A percentile compares a stretch with the other conserved stretches of the same genome.
Conservation (phyloP, 2,888 invertebrate genomes). For the Autographa gamma region DNA sequence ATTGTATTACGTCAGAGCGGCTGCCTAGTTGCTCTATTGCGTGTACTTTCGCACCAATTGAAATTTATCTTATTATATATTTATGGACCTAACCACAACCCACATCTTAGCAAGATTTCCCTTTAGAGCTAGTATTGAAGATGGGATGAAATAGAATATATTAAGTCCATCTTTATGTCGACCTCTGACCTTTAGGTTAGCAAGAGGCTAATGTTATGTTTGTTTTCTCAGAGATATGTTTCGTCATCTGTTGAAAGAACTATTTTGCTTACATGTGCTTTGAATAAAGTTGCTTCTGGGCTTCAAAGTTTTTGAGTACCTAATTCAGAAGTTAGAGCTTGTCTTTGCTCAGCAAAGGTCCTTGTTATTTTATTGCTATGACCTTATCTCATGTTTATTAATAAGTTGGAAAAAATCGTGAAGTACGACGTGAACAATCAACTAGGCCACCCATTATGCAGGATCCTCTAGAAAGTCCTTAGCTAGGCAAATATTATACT, state of each 20-base stretch:
- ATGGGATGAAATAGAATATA: neutral
- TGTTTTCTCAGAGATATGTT: neutral
- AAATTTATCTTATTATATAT: conserved; percentile 3
- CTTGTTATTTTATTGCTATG: too few relatives aligned
- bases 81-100: neutral
- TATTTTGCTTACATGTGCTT: neutral
- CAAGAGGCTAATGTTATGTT: neutral
- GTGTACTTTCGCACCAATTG: neutral
- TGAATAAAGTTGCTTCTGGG: neutral
- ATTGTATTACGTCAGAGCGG: neutral
- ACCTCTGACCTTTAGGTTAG: neutral
- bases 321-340: too few relatives aligned
- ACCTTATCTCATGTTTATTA: too few relatives aligned
- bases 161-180: neutral
- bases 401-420: too few relatives aligned
- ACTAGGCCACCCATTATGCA: too few relatives aligned
- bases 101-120: conserved; percentile 10
- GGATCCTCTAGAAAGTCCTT: too few relatives aligned
- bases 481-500: too few relatives aligned
- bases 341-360: too few relatives aligned
- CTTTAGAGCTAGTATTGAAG: conserved; percentile 10
- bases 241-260: neutral
- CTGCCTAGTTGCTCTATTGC: neutral
- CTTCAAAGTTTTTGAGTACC: too few relatives aligned
- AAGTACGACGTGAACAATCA: too few relatives aligned